Evolutionary conservation across 92 coral and sea anemone species (phyloP).

Genomic region (Palythoa caribaeorum): DNA sequence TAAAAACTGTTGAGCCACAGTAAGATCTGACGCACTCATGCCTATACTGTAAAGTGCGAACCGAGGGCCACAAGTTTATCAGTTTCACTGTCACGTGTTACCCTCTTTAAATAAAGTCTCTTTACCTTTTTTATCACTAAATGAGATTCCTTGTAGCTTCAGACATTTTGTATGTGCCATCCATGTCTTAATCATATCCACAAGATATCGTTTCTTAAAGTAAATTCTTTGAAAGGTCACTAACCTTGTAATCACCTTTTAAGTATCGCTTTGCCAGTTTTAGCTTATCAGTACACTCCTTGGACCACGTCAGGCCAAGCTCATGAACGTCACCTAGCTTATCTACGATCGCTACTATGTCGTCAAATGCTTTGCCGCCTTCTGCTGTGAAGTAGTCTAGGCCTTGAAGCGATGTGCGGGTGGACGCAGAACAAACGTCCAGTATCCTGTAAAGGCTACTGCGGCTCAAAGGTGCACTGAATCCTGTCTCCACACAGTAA

Average conservation of each 20-base stretch:
- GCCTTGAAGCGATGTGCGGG: constrained; percentile 43
- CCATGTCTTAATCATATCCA: constrained; percentile 14
- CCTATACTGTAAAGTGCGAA: too few relatives aligned
- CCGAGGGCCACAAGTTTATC: too few relatives aligned
- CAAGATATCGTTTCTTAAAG: constrained; percentile 9
- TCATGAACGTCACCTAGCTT: constrained; percentile 66
- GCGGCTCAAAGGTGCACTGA: constrained; percentile 54
- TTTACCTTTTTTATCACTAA: too few relatives aligned
- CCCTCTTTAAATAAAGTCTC: too few relatives aligned
- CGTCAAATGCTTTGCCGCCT: constrained; percentile 58
- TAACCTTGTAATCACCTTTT: constrained; percentile 71
- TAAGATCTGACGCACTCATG: not conserved
- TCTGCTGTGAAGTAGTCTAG: too few relatives aligned
- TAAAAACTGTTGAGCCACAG: not conserved
- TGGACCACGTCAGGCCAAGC: constrained; percentile 57
- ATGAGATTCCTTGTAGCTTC: too few relatives aligned
- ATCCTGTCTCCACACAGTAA: constrained; percentile 67
- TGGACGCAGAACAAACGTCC: constrained; percentile 69
- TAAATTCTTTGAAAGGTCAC: constrained; percentile 24
- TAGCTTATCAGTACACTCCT: constrained; percentile 55
- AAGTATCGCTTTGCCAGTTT: constrained; percentile 69
- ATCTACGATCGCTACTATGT: constrained; percentile 47
- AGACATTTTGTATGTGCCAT: not conserved
- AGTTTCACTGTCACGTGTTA: too few relatives aligned
- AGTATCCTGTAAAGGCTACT: constrained; percentile 61